These are phyloP conservation scores for Hydrochoerus hydrochaeris DNA, from an alignment of 2,113 vertebrate species.

Conservation along the genomic window DNA sequence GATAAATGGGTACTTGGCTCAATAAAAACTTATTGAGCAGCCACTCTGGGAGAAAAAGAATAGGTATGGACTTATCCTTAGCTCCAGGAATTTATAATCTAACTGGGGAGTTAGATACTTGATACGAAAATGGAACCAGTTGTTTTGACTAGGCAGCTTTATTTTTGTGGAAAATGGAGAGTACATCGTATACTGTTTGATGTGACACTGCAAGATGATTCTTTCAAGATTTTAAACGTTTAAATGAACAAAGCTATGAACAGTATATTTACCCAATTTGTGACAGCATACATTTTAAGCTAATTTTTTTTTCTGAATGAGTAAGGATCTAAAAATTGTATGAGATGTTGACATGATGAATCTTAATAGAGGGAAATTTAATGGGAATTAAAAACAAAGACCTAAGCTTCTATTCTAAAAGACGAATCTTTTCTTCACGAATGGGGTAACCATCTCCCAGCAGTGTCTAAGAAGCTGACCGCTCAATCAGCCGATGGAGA, in stretches of 20 bases:
- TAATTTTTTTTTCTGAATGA: neutral
- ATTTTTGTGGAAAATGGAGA: neutral
- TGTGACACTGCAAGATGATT: neutral
- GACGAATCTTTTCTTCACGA: neutral
- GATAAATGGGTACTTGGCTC: neutral
- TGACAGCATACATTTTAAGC: neutral
- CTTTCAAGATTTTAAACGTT: neutral
- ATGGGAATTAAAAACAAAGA: neutral
- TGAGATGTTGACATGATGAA: neutral
- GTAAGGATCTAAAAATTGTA: neutral
- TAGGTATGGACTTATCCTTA: neutral
- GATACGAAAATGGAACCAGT: neutral
- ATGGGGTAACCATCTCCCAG: neutral
- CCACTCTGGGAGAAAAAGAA: neutral
- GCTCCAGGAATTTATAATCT: neutral
- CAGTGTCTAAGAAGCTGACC: neutral
- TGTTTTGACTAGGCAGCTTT: neutral
- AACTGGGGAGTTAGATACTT: neutral
- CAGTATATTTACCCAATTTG: neutral
- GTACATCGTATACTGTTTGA: neutral
- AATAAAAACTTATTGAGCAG: neutral
- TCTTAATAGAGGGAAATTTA: neutral
- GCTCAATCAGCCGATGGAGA: neutral
- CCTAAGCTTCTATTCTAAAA: neutral
- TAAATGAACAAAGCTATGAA: neutral